Evolutionary conservation across 1,140 invertebrate genomes (phyloP).

Genomic region (Leptopilina clavipes): DNA sequence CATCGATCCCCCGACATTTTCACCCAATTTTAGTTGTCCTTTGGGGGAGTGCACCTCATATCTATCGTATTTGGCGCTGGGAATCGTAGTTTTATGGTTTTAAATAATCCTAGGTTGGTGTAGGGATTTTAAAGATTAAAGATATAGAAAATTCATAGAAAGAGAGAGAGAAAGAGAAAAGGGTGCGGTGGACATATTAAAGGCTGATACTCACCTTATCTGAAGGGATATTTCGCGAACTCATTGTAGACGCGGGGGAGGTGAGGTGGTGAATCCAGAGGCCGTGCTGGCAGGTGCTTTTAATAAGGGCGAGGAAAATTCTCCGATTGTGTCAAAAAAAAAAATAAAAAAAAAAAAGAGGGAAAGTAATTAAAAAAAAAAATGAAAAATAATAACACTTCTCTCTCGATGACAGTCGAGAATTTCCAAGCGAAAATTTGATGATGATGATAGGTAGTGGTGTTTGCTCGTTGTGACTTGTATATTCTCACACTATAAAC

Average conservation of each 20-base stretch:
- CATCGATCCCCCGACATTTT: conserved; percentile 34
- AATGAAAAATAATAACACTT: conserved; percentile 3
- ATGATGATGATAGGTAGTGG: too few species aligned
- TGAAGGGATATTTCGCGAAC: conserved; percentile 70
- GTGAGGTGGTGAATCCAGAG: conserved; percentile 58
- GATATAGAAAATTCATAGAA: too few species aligned
- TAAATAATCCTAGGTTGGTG: too few species aligned
- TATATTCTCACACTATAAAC: too few species aligned
- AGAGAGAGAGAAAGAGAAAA: neutral
- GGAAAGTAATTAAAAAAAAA: too few species aligned
- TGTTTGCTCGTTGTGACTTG: too few species aligned
- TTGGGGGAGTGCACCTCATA: neutral
- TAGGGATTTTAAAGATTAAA: neutral
- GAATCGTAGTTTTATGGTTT: too few species aligned
- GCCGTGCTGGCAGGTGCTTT: conserved; percentile 46
- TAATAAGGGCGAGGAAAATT: conserved; percentile 43
- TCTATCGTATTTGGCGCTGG: too few species aligned
- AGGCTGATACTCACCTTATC: conserved; percentile 64
- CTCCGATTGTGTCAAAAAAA: conserved; percentile 35
- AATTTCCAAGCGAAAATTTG: too few species aligned
- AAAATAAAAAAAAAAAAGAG: neutral
- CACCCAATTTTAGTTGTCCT: conserved; percentile 12
- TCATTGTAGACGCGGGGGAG: conserved; percentile 62
- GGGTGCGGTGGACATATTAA: conserved; percentile 26
- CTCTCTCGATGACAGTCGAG: conserved; percentile 28